Base-by-base conservation (phyloP, 2,797 vertebrate species). In the Spinibarbus caldwelli region DNA sequence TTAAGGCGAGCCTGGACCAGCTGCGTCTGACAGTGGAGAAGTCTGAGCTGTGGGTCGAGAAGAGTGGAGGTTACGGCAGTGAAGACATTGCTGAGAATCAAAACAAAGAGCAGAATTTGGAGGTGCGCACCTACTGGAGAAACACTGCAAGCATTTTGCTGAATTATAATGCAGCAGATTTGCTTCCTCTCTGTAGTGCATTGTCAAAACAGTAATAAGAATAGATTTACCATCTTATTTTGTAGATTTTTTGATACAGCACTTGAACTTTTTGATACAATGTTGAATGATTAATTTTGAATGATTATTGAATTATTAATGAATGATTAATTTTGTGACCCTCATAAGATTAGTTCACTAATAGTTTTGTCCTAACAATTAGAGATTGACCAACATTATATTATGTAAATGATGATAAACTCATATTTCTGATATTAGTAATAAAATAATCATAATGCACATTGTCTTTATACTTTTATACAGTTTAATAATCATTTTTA, bases 21-120 rank as follows among this genome's bases (percentile, higher is more conserved):
- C 93, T 99, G 31, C 96, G 98, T 34, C 95, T 99, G 85, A 98
- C 97, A 3, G 98, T 99, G 17, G 98, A 99, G 93, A 99, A 99
- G 89, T 99, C 98, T 0, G 98, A 99, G 91, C 87, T 99, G 87
- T 99, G 98, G 98, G 98, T 99, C 86, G 97, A 99, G 91, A 99
- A 99, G 91, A 97, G 89, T 84, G 95, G 95, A 83, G 95, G 90
- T 86, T 99, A 98, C 2, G 96, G 94, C 85, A 95, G 89, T 17
- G 97, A 97, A 87, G 97, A 98, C 52, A 85, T 95, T 43, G 94
- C 92, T 0, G 96, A 96, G 83, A 94, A 89, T 62, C 97, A 96
- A 89, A 92, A 90, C 82, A 98, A 98, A 92, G 98, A 99, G 64
- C 95, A 96, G 31, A 95, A 93, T 89, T 79, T 86, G 0, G 97